Conservation (phyloP, 2,113 vertebrate species). For the Chaenocephalus aceratus region DNA sequence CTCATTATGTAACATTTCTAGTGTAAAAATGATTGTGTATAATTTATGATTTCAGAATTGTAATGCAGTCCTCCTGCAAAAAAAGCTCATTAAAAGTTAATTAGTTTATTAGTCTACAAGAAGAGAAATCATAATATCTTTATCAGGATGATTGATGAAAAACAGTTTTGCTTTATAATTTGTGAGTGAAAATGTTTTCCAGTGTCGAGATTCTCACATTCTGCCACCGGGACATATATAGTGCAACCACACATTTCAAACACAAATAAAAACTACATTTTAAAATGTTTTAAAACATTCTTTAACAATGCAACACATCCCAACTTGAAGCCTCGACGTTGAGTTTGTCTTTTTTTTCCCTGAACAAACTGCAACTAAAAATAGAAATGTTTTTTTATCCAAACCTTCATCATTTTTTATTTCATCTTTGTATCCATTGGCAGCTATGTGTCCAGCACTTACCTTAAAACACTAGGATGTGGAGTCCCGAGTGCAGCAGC, state of each 20-base stretch:
- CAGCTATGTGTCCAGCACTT: slow-evolving; percentile 35
- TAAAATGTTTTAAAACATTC: neutral
- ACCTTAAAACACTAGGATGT: slow-evolving; percentile 51
- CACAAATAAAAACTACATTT: neutral
- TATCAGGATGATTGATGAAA: neutral
- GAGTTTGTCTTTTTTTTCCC: neutral
- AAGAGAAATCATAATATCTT: neutral
- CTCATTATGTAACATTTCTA: neutral
- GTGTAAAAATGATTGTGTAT: neutral
- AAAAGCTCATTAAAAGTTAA: neutral
- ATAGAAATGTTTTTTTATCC: slow-evolving; percentile 4
- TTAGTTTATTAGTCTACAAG: neutral
- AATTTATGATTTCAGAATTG: neutral
- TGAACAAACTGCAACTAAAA: slow-evolving; percentile 18
- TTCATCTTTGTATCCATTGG: neutral
- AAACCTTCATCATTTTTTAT: neutral
- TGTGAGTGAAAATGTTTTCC: neutral
- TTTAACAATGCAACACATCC: neutral
- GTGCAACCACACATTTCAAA: neutral
- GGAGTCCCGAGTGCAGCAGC: slow-evolving; percentile 25
- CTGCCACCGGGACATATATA: neutral
- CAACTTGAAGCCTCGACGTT: neutral
- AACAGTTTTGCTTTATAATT: neutral
- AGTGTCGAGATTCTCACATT: neutral
- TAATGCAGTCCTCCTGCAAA: neutral